Evolutionary conservation across 2,113 vertebrate species (phyloP).

Genomic region (Siphamia tubifer): DNA sequence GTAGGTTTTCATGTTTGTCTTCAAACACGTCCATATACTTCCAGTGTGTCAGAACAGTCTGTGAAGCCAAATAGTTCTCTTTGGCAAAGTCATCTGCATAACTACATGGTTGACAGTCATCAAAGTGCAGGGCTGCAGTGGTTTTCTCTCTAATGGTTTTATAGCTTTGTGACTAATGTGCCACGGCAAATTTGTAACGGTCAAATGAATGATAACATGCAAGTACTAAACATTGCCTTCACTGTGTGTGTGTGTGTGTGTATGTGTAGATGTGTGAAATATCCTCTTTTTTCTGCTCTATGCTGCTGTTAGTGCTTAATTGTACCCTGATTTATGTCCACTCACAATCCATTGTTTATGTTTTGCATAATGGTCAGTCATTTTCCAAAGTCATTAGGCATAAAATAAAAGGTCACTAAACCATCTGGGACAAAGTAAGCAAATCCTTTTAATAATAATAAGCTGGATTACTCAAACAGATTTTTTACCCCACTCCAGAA

Average conservation of each 20-base stretch:
- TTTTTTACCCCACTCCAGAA: too few relatives aligned
- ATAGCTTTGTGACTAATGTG: slow-evolving; percentile 35
- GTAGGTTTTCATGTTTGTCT: slow-evolving; percentile 2
- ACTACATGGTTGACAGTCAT: slow-evolving; percentile 27
- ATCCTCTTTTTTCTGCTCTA: background rate
- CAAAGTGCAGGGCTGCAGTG: slow-evolving; percentile 31
- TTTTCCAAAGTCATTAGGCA: slow-evolving; percentile 3
- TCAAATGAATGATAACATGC: slow-evolving; percentile 52
- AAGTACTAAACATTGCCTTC: slow-evolving; percentile 34
- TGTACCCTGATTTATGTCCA: background rate
- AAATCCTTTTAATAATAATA: slow-evolving; percentile 31
- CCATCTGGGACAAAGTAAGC: slow-evolving; percentile 24
- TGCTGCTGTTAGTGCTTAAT: background rate
- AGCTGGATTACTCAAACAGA: background rate
- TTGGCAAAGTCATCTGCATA: slow-evolving; percentile 13
- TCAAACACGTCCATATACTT: slow-evolving; percentile 17
- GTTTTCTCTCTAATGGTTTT: slow-evolving; percentile 37
- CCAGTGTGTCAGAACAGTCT: slow-evolving; percentile 24
- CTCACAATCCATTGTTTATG: background rate
- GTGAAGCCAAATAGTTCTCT: slow-evolving; percentile 31
- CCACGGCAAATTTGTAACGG: slow-evolving; percentile 36
- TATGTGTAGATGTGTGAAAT: slow-evolving; percentile 3
- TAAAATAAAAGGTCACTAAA: slow-evolving; percentile 22
- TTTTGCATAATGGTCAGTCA: slow-evolving; percentile 11
- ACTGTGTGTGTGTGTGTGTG: slow-evolving; percentile 2